Conservation (phyloP, 2,888 invertebrate species). For the Nomada goodeniana region DNA sequence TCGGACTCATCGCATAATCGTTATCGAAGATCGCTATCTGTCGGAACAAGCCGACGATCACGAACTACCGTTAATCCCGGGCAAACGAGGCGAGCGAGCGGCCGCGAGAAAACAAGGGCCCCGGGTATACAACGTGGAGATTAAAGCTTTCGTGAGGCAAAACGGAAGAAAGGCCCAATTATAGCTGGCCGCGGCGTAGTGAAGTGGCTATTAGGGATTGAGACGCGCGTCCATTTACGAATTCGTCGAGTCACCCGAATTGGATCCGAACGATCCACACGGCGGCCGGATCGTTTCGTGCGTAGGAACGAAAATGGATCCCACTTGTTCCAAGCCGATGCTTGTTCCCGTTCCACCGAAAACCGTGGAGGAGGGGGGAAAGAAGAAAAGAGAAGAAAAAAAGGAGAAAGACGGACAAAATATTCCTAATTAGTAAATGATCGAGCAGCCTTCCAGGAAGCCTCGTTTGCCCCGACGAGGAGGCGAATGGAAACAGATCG, state of each 20-base stretch:
- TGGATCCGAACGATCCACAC: conserved; percentile 50
- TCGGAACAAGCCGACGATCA: conserved; percentile 67
- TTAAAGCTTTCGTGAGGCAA: conserved; percentile 44
- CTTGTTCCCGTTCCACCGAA: neutral
- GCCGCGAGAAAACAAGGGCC: conserved; percentile 49
- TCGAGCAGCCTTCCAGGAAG: too few species aligned
- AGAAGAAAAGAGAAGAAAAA: too few species aligned
- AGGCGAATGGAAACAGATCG: neutral
- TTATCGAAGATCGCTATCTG: conserved; percentile 67
- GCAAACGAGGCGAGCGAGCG: conserved; percentile 9
- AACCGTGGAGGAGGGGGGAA: neutral
- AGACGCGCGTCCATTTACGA: conserved; percentile 67
- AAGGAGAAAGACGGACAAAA: too few species aligned
- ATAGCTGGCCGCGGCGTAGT: conserved; percentile 67
- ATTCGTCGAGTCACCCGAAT: conserved; percentile 68
- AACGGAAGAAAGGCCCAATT: conserved; percentile 69
- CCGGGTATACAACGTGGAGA: conserved; percentile 9
- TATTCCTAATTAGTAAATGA: too few species aligned
- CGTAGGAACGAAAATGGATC: conserved; percentile 29
- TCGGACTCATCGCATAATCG: conserved; percentile 55
- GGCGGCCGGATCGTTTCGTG: conserved; percentile 23
- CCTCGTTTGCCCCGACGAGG: too few species aligned
- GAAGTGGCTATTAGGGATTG: conserved; percentile 69
- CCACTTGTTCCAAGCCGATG: neutral
- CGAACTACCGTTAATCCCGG: conserved; percentile 76